Evolutionary conservation across 2,888 invertebrate species (phyloP), one percentile per base, ranked within the genome.

Genomic region (Diloba caeruleocephala): DNA sequence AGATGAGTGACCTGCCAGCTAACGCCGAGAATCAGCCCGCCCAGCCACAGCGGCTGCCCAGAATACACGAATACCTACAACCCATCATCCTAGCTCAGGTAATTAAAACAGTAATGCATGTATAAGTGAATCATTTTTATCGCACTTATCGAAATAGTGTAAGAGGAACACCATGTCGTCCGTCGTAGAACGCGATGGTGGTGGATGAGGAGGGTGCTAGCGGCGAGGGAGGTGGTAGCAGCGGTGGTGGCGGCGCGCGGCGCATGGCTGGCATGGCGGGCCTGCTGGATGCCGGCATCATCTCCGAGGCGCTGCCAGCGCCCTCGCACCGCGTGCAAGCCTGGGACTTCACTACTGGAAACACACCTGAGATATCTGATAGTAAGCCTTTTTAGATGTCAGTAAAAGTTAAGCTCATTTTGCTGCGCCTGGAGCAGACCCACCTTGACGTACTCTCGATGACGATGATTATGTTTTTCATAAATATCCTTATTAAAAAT

Each of bases 241-340:
- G 71, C 1, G 67, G 64, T 7, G 74, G 52, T 5, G 74, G 63
- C 3, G 68, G 74, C n/a, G 79, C 79, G 26, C 78, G 86, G 12
- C 85, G 90, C 23, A 70, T 86, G 74, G 78, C 82, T 25, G 88
- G 88, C 68, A 87, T 92, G 88, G 90, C 88, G 63, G 87, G 87
- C 36, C 79, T 87, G 61, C 81, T 86, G 49, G 94, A 88, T 77
- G 87, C 91, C 10, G 87, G 90, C 45, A 85, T 94, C 69, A 87
- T 92, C 56, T 91, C 94, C 6, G 93, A 93, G 59, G 90, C 94
- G 3, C 92, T 95, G 34, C 94, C 95, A 21, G 95, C 95, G 34
- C 95, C 96, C 32, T 96, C 96, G 70, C 96, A 97, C 87, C 93
- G 97, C 63, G 96, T 98, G 71, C 97, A 98, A 88, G 96, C 95